Evolutionary conservation across 2,113 vertebrate species (phyloP).

Genomic region (Micronycteris hirsuta): DNA sequence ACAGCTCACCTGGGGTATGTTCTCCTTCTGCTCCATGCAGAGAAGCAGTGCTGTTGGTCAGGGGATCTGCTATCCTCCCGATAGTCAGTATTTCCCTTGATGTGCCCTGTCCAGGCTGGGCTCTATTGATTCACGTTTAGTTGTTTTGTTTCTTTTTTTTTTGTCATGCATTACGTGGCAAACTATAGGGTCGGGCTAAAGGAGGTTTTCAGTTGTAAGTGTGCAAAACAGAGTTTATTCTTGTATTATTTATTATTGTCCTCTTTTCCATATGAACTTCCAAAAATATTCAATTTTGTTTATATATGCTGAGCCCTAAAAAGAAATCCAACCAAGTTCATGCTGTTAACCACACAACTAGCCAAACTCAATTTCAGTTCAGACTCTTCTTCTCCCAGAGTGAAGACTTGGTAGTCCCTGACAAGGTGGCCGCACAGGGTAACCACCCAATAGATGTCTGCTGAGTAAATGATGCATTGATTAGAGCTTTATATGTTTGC

Average conservation of each 20-base stretch:
- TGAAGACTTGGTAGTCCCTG: not conserved
- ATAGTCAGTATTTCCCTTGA: not conserved
- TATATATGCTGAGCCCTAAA: not conserved
- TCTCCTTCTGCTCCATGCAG: not conserved
- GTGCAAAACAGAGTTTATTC: not conserved
- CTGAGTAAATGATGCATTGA: not conserved
- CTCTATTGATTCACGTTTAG: not conserved
- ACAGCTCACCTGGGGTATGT: accelerated
- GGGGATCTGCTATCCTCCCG: not conserved
- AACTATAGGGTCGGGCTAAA: not conserved
- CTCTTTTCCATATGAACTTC: not conserved
- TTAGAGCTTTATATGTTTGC: not conserved
- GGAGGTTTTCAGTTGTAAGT: not conserved
- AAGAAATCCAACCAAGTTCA: not conserved
- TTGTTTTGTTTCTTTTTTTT: not conserved
- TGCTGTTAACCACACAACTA: not conserved
- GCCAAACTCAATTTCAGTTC: not conserved
- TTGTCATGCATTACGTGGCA: not conserved
- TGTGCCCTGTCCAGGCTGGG: not conserved
- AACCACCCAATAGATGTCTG: not conserved
- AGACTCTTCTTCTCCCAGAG: not conserved
- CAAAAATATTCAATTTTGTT: not conserved
- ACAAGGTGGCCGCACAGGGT: not conserved
- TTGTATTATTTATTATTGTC: not conserved
- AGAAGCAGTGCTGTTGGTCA: not conserved